Evolutionary conservation across 2,888 invertebrate species (phyloP).

Genomic region (Cancer borealis): DNA sequence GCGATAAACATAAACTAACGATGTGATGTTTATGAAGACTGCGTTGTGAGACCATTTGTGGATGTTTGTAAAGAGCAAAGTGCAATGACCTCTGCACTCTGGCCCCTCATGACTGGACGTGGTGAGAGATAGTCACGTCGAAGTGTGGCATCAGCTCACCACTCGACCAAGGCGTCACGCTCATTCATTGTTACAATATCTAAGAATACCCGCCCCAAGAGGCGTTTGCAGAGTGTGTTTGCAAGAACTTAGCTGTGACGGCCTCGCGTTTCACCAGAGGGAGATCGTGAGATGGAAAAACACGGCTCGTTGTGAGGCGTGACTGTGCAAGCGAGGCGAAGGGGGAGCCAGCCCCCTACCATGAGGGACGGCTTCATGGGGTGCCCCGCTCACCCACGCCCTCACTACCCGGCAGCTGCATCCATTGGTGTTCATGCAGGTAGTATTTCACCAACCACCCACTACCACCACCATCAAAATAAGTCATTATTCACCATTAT

Average conservation of each 20-base stretch:
- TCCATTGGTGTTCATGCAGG: background rate
- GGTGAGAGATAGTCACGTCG: background rate
- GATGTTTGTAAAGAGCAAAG: background rate
- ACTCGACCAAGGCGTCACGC: background rate
- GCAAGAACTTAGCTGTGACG: slow-evolving; percentile 1
- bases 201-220: background rate
- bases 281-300: background rate
- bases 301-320: background rate
- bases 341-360: background rate
- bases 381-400: background rate
- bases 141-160: background rate
- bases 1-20: background rate
- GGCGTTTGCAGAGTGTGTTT: background rate
- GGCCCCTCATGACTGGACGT: too few relatives aligned
- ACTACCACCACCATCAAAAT: background rate
- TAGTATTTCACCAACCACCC: background rate
- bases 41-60: background rate
- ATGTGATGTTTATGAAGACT: background rate
- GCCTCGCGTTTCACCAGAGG: background rate
- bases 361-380: background rate
- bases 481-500: background rate
- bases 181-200: background rate
- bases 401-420: background rate
- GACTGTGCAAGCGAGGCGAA: background rate
- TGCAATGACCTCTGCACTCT: background rate